phyloP scores from a whole-genome alignment of 2,797 vertebrate genomes.

The Sylvia borin region DNA sequence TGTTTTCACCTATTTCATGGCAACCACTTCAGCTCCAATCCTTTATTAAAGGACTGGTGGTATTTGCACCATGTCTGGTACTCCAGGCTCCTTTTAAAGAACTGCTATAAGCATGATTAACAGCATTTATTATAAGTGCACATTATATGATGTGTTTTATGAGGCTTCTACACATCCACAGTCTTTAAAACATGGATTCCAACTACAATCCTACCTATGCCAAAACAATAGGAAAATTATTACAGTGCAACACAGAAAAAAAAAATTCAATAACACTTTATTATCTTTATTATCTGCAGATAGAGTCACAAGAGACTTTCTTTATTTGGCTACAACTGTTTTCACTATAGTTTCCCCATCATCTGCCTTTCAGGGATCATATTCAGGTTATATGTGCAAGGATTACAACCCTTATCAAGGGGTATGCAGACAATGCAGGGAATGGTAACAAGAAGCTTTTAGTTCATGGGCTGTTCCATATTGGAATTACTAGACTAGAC shows the following conservation, averaged over 20 bases:
- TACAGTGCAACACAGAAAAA: neutral
- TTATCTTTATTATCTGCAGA: slow-evolving; percentile 12
- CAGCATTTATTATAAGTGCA: neutral
- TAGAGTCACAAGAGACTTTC: neutral
- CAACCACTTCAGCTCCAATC: neutral
- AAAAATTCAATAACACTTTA: neutral
- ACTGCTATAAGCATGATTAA: neutral
- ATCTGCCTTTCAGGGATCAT: neutral
- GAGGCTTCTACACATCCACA: neutral
- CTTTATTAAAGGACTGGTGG: neutral
- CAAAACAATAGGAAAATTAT: neutral
- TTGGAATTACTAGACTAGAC: neutral
- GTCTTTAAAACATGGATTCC: neutral
- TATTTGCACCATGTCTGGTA: neutral
- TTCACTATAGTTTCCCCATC: neutral
- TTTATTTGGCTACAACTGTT: neutral
- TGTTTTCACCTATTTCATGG: neutral
- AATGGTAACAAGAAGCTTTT: neutral
- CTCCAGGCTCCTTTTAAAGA: neutral
- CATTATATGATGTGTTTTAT: neutral
- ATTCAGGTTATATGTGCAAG: neutral
- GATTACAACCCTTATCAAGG: neutral
- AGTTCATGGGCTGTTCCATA: neutral
- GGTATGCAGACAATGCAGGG: neutral
- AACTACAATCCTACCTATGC: neutral